Evolutionary conservation across 2,797 vertebrate species (phyloP).

Genomic region (Oreochromis grahami): DNA sequence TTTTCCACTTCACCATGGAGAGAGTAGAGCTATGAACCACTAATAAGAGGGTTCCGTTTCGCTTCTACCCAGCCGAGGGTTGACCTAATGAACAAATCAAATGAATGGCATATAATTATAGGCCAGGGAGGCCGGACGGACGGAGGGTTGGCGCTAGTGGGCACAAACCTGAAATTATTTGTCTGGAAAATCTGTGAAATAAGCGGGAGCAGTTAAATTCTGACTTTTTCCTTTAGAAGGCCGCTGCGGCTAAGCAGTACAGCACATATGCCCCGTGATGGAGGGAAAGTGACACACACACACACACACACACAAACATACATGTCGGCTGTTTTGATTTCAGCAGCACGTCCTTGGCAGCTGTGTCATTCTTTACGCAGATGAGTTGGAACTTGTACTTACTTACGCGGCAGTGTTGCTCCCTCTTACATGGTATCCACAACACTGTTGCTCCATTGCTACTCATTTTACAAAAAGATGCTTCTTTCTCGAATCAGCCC

Average conservation of each 20-base stretch:
- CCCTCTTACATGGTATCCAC: background rate
- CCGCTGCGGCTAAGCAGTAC: conserved; percentile 29
- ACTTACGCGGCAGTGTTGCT: background rate
- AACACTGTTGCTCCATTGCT: background rate
- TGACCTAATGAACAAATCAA: conserved; percentile 79
- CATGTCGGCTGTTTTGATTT: conserved; percentile 52
- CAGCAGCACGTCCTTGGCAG: conserved; percentile 44
- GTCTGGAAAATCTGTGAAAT: conserved; percentile 78
- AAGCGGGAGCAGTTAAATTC: conserved; percentile 57
- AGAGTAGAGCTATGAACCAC: conserved; percentile 73
- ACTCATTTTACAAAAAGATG: background rate
- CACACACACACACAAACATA: background rate
- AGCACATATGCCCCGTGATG: conserved; percentile 27
- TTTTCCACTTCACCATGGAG: conserved; percentile 69
- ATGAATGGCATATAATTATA: conserved; percentile 77
- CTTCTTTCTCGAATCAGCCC: background rate
- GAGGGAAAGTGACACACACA: conserved; percentile 58
- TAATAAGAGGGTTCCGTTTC: conserved; percentile 75
- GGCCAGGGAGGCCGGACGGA: conserved; percentile 58
- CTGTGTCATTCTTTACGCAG: conserved; percentile 17
- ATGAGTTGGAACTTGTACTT: conserved; percentile 35
- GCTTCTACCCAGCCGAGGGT: conserved; percentile 62
- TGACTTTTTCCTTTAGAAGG: conserved; percentile 40
- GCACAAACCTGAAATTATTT: conserved; percentile 76
- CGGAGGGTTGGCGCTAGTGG: conserved; percentile 70